Percentiles rank a stretch among this genome's conserved stretches.
These are phyloP conservation scores for Otus sunia DNA, from an alignment of 2,113 vertebrate species.

Conservation along the genomic window DNA sequence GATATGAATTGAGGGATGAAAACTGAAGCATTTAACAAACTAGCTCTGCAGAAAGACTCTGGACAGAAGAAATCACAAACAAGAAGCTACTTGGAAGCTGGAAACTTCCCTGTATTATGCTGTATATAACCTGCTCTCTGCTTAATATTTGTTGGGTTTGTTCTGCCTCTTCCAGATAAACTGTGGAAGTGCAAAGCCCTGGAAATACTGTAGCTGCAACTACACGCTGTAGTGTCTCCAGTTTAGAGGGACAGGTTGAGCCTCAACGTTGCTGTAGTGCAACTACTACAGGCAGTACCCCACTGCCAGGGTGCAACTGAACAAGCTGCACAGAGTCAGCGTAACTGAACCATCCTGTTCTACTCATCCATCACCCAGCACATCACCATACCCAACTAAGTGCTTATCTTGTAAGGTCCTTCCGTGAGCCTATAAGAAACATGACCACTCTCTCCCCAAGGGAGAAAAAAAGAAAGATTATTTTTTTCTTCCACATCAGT, in stretches of 20 bases:
- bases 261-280: background rate
- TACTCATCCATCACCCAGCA: background rate
- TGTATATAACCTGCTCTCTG: background rate
- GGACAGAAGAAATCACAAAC: background rate
- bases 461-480: too few relatives aligned
- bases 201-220: background rate
- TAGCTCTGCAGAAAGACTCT: background rate
- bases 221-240: background rate
- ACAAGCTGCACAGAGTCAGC: background rate
- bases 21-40: constrained; percentile 18
- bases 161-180: background rate
- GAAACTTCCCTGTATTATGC: background rate
- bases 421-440: background rate
- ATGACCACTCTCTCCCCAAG: background rate
- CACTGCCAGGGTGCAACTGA: background rate
- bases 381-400: background rate
- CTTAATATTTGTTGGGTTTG: background rate
- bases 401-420: background rate
- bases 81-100: background rate
- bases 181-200: background rate
- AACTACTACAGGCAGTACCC: background rate
- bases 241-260: background rate
- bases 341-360: background rate
- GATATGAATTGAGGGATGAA: background rate
- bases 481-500: background rate